Percentiles rank a stretch among this genome's conserved stretches.
Evolutionary conservation across 2,797 vertebrate genomes (phyloP).

Genomic region (Malacoctenus gilli): DNA sequence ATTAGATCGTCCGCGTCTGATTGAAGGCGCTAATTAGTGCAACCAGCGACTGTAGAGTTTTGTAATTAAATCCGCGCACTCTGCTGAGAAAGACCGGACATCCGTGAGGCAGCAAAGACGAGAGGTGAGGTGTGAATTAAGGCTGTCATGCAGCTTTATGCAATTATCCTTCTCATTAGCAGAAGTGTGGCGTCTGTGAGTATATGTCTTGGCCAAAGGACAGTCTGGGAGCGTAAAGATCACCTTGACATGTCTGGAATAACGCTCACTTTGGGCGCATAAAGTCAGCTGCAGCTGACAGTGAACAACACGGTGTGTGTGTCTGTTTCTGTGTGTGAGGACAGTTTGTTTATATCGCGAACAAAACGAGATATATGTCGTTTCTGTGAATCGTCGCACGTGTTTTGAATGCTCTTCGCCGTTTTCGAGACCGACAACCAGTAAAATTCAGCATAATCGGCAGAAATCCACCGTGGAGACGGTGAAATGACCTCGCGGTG

Average conservation of each 20-base stretch:
- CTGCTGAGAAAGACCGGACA: constrained; percentile 1
- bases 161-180: constrained; percentile 27
- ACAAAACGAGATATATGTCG: too few species aligned
- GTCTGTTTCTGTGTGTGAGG: too few species aligned
- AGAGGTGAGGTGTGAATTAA: constrained; percentile 34
- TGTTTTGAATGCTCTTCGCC: too few species aligned
- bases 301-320: background rate
- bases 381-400: too few species aligned
- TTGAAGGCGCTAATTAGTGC: constrained; percentile 41
- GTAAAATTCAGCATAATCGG: too few species aligned
- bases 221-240: too few species aligned
- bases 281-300: constrained; percentile 9
- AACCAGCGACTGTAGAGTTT: constrained; percentile 22
- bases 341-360: too few species aligned
- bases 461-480: too few species aligned
- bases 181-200: constrained; percentile 8
- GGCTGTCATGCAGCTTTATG: constrained; percentile 8
- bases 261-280: constrained; percentile 17
- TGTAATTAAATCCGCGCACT: constrained; percentile 36
- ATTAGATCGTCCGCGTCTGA: constrained; percentile 23
- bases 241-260: constrained; percentile 1
- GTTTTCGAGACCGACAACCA: too few species aligned
- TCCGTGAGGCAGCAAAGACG: constrained; percentile 2
- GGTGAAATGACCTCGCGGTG: too few species aligned
- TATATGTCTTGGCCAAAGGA: constrained; percentile 22